These are phyloP conservation scores for Microctonus aethiopoides DNA, from an alignment of 2,888 invertebrate genomes.

Conservation along the genomic window DNA sequence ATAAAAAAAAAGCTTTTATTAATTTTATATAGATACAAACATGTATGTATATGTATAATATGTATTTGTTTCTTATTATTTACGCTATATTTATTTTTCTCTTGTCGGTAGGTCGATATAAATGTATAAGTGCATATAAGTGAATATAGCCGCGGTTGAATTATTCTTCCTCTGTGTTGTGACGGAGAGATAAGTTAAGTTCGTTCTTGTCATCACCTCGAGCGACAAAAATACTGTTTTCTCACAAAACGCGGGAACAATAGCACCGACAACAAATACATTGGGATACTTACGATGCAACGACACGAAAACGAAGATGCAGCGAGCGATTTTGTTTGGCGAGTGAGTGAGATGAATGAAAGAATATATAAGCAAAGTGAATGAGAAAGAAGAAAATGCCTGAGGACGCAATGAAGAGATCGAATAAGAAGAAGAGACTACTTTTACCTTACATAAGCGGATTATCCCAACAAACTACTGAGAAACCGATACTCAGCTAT, in stretches of 20 bases:
- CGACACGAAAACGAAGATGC: conserved; percentile 3
- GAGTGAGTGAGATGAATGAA: background rate
- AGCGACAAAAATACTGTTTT: conserved; percentile 67
- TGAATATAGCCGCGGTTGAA: conserved; percentile 20
- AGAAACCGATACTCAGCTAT: conserved; percentile 41
- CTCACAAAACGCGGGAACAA: conserved; percentile 65
- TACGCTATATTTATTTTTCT: no score
- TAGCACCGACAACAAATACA: conserved; percentile 49
- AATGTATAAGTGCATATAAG: conserved; percentile 4
- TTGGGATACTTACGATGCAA: conserved; percentile 23
- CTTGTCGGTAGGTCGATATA: background rate
- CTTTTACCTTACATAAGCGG: conserved; percentile 30
- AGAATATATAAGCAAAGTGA: background rate
- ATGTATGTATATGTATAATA: background rate
- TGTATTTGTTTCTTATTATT: background rate
- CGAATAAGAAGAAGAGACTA: conserved; percentile 7
- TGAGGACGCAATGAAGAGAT: conserved; percentile 17
- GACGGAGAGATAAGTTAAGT: conserved; percentile 64
- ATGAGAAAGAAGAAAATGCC: background rate
- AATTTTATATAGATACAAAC: no score
- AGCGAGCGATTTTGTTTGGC: background rate
- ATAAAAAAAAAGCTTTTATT: conserved; percentile 2
- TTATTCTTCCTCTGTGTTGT: conserved; percentile 52
- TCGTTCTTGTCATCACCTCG: conserved; percentile 65
- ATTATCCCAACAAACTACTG: conserved; percentile 33